Evolutionary conservation across 2,797 vertebrate genomes (phyloP).

Genomic region (Hippoglossus hippoglossus): DNA sequence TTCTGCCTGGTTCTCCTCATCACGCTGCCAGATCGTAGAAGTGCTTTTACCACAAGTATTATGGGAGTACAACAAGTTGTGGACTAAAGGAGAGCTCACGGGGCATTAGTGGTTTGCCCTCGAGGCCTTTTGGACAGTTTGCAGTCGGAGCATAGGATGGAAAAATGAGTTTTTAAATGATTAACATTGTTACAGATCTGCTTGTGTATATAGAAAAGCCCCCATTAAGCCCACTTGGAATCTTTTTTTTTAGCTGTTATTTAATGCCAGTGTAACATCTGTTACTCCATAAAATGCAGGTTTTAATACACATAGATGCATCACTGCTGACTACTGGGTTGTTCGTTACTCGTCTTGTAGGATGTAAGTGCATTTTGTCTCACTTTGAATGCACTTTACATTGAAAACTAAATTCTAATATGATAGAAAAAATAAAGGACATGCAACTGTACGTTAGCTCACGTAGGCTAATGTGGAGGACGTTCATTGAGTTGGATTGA

Average conservation of each 20-base stretch:
- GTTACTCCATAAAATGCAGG: not conserved
- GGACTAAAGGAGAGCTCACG: constrained; percentile 19
- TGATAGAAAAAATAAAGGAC: not conserved
- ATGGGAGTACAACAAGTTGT: constrained; percentile 28
- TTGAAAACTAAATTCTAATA: not conserved
- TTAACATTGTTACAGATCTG: constrained; percentile 53
- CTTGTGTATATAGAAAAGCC: constrained; percentile 55
- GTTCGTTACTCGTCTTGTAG: constrained; percentile 14
- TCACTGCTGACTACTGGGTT: not conserved
- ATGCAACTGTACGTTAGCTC: constrained; percentile 23
- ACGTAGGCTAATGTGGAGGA: constrained; percentile 21
- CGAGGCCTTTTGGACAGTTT: constrained; percentile 17
- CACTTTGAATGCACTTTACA: not conserved
- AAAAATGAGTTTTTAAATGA: constrained; percentile 50
- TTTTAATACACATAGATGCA: not conserved
- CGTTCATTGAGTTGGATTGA: constrained; percentile 1
- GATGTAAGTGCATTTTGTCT: constrained; percentile 8
- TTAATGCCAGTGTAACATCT: not conserved
- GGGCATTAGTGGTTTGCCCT: constrained; percentile 22
- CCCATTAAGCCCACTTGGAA: constrained; percentile 56
- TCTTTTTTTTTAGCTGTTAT: not conserved
- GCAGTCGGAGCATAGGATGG: constrained; percentile 38
- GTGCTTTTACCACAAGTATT: constrained; percentile 65
- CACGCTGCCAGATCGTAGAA: constrained; percentile 37
- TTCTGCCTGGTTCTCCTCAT: constrained; percentile 24